Conservation (phyloP, 2,797 vertebrate species). For the Jordanella pulchra region DNA sequence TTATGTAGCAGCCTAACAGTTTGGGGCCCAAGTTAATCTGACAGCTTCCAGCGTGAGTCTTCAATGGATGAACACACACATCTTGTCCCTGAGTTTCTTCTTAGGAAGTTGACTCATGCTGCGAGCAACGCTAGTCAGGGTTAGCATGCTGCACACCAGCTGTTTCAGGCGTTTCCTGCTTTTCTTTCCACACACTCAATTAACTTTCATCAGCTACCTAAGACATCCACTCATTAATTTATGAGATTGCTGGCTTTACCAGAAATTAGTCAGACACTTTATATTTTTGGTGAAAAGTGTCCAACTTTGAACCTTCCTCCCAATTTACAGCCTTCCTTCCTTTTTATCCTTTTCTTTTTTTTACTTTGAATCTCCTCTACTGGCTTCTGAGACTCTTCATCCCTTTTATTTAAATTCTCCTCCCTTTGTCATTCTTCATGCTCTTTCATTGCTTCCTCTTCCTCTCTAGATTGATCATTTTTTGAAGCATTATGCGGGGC, state of each 20-base stretch:
- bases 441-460: constrained; percentile 80
- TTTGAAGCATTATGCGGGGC: constrained; percentile 74
- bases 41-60: constrained; percentile 49
- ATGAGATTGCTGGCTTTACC: background rate
- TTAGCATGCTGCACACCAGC: background rate
- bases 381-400: constrained; percentile 5
- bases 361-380: constrained; percentile 16
- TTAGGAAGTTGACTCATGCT: constrained; percentile 27
- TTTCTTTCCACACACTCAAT: background rate
- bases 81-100: constrained; percentile 24
- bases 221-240: background rate
- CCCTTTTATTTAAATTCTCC: constrained; percentile 58
- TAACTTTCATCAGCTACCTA: background rate
- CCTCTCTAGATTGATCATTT: constrained; percentile 80
- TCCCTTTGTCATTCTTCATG: constrained; percentile 51
- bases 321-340: constrained; percentile 25
- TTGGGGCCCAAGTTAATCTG: constrained; percentile 57
- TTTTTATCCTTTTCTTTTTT: constrained; percentile 25
- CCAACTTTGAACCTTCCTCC: constrained; percentile 34
- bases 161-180: constrained; percentile 4
- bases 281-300: constrained; percentile 30
- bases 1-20: constrained; percentile 59
- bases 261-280: background rate
- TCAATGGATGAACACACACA: constrained; percentile 40
- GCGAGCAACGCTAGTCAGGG: background rate